Conservation (phyloP, 2,113 vertebrate species). For the Periophthalmus modestus region DNA sequence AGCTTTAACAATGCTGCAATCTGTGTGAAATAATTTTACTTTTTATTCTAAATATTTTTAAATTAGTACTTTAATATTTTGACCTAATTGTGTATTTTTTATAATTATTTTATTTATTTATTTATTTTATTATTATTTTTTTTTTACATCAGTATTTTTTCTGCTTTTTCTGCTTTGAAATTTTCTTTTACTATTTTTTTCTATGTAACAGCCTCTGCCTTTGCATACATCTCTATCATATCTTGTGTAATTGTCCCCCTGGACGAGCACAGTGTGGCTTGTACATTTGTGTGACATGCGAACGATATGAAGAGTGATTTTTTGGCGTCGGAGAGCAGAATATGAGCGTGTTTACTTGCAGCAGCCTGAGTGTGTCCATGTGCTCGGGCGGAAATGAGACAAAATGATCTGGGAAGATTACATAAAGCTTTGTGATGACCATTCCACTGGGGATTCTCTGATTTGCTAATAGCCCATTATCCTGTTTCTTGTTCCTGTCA, state of each 20-base stretch:
- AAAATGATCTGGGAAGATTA: constrained; percentile 59
- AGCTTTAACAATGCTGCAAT: no score
- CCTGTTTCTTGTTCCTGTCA: constrained; percentile 20
- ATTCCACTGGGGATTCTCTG: constrained; percentile 44
- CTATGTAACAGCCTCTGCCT: no score
- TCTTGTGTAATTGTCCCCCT: constrained; percentile 37
- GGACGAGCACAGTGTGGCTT: constrained; percentile 33
- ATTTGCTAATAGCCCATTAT: constrained; percentile 40
- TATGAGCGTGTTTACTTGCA: constrained; percentile 41
- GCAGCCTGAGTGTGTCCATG: constrained; percentile 50
- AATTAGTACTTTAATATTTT: no score
- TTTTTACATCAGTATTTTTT: no score
- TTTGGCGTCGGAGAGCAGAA: constrained; percentile 26
- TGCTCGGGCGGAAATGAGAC: constrained; percentile 56
- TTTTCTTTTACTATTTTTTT: no score
- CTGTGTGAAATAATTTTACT: no score
- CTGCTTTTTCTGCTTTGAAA: no score
- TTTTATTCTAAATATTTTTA: no score
- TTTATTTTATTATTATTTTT: no score
- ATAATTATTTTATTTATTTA: no score
- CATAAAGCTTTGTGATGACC: constrained; percentile 45
- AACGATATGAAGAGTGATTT: constrained; percentile 48
- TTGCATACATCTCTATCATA: no score
- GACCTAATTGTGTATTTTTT: no score
- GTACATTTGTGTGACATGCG: constrained; percentile 28